Base-by-base conservation (phyloP, 2,113 vertebrate species). In the Nesospiza acunhae region DNA sequence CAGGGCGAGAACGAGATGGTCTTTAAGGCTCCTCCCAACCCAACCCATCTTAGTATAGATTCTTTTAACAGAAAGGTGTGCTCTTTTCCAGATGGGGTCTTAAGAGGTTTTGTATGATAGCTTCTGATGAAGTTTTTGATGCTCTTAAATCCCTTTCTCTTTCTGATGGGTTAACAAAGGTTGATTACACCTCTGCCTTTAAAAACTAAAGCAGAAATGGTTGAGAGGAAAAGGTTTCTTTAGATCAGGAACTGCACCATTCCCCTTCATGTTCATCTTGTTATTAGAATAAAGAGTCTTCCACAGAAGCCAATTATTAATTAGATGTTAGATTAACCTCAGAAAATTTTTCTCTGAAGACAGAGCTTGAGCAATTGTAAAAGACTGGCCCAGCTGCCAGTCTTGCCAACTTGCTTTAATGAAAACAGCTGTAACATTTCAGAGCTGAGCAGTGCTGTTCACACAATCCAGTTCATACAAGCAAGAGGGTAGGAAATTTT, bases 1-100 rank as follows among this genome's bases (percentile, higher is more conserved):
- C 0, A 39, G 35, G 6, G 10, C 0, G 0, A 52, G 78, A 67
- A 60, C 20, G 18, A 31, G 24, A 17, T 68, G 53, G 16, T 60
- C 62, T 60, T 60, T 39, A 53, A 46, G n/a, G n/a, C 21, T 68
- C 16, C 24, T 75, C 28, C 23, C 20, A 55, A 33, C 27, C 23
- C 28, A 68, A n/a, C 19, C 33, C 30, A 68, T 60, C 68, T 60
- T 75, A 75, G 53, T 82, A 13, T 5, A 46, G 59, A 20, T 5
- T 63, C 27, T 44, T 47, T 35, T 15, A 53, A 41, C 11, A 41
- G 39, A 77, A 73, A 52, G 9, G n/a, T 2, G 1, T 11, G 13
- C 3, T 9, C 27, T 88, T 42, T 78, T 68, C 15, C 24, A 68
- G 5, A 31, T 72, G 39, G 15, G n/a, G 9, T 39, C 19, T 44